Evolutionary conservation across 1,140 invertebrate species (phyloP).

Genomic region (Aporrectodea caliginosa): DNA sequence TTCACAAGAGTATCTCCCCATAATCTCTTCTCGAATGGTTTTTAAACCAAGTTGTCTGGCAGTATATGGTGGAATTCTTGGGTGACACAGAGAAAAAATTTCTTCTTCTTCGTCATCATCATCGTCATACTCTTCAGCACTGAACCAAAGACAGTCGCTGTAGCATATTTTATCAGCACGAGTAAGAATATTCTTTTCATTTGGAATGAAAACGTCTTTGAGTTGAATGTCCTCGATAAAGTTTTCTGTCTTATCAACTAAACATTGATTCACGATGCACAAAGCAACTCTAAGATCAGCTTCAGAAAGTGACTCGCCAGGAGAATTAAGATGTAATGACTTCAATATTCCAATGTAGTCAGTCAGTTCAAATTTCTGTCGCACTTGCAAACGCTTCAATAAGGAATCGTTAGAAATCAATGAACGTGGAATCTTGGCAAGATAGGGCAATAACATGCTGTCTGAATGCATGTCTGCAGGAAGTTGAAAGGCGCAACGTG

Average conservation of each 20-base stretch:
- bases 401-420: not conserved
- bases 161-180: conserved; percentile 1
- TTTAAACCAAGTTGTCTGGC: conserved; percentile 9
- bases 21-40: conserved; percentile 4
- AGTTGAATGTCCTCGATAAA: not conserved
- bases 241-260: not conserved
- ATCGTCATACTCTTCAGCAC: not conserved
- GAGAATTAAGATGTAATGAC: not conserved
- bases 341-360: not conserved
- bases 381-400: not conserved
- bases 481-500: not conserved
- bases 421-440: not conserved
- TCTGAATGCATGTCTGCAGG: not conserved
- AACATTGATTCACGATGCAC: not conserved
- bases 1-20: conserved; percentile 1
- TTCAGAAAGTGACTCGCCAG: not conserved
- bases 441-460: not conserved
- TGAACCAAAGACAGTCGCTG: conserved; percentile 9
- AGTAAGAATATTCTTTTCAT: conserved; percentile 7
- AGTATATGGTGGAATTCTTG: conserved; percentile 1
- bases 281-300: not conserved
- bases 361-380: not conserved
- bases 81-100: no score
- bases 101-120: no score
- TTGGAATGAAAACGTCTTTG: not conserved